Evolutionary conservation across 2,797 vertebrate species (phyloP).

Genomic region (Apogon talboti): DNA sequence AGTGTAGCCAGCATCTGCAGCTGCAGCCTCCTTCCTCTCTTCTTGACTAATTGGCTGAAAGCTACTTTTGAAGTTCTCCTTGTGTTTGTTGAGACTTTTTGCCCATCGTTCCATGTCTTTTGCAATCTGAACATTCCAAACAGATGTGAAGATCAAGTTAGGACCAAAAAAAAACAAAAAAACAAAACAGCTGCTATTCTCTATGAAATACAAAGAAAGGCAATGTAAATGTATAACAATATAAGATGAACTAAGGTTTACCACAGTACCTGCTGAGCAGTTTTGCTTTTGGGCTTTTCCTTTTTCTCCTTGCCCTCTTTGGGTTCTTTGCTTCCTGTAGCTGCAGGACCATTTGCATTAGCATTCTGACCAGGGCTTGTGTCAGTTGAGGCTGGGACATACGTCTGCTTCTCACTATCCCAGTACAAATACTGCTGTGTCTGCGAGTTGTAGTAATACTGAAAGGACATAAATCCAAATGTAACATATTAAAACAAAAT

Average conservation of each 20-base stretch:
- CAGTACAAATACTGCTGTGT: constrained; percentile 99
- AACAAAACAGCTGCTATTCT: neutral
- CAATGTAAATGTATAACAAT: neutral
- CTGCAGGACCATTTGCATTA: constrained; percentile 57
- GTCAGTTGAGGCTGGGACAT: constrained; percentile 86
- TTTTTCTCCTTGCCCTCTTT: constrained; percentile 97
- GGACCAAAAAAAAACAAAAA: neutral
- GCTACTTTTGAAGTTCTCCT: constrained; percentile 96
- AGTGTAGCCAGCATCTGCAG: constrained; percentile 94
- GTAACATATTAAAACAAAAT: neutral
- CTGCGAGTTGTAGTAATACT: constrained; percentile 99
- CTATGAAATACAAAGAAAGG: neutral
- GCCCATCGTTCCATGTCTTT: constrained; percentile 99
- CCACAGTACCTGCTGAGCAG: constrained; percentile 91
- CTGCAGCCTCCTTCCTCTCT: constrained; percentile 94
- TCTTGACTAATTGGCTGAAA: constrained; percentile 95
- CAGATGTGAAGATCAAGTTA: neutral
- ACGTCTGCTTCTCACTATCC: constrained; percentile 96
- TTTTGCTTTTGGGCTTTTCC: constrained; percentile 98
- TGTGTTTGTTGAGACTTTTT: constrained; percentile 98
- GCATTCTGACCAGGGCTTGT: constrained; percentile 62
- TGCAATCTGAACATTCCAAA: constrained; percentile 88
- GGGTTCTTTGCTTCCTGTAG: constrained; percentile 82
- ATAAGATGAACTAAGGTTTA: neutral
- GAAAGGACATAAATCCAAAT: constrained; percentile 26